Evolutionary conservation across 2,888 invertebrate species (phyloP).

Genomic region (Chamaedrilus cognettii): DNA sequence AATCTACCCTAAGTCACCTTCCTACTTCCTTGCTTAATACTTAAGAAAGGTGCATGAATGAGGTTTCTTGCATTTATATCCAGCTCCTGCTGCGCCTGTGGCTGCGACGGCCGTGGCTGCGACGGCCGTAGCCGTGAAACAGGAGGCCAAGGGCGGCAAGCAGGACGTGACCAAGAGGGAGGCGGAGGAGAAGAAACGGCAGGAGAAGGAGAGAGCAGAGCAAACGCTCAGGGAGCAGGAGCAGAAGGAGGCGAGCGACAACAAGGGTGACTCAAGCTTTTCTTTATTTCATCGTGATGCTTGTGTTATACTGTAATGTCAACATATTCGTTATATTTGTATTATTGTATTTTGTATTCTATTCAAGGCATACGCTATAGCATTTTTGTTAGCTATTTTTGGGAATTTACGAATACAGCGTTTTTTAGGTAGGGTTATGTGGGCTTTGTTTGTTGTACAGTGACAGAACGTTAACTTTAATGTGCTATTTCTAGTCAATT

Average conservation of each 20-base stretch:
- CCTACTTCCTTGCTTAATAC: too few relatives aligned
- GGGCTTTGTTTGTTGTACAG: too few relatives aligned
- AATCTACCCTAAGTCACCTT: too few relatives aligned
- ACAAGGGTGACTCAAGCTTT: neutral
- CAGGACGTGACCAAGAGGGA: slow-evolving; percentile 13
- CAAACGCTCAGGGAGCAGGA: slow-evolving; percentile 4
- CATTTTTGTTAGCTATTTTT: too few relatives aligned
- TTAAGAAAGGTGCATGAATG: too few relatives aligned
- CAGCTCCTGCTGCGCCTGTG: neutral
- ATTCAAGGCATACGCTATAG: too few relatives aligned
- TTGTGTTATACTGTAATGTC: neutral
- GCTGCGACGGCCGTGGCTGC: slow-evolving; percentile 1
- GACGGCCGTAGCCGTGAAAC: too few relatives aligned
- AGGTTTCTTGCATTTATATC: too few relatives aligned
- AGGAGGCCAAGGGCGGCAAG: neutral
- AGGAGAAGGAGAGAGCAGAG: slow-evolving; percentile 24
- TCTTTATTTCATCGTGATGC: neutral
- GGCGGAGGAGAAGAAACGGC: slow-evolving; percentile 19
- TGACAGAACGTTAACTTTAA: too few relatives aligned
- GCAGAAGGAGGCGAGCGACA: slow-evolving; percentile 11
- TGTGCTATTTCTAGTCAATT: too few relatives aligned
- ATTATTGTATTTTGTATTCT: neutral
- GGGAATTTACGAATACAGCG: too few relatives aligned
- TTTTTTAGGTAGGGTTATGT: too few relatives aligned
- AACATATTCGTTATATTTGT: neutral